phyloP scores from a whole-genome alignment of 2,797 vertebrate species.

The Todus mexicanus region DNA sequence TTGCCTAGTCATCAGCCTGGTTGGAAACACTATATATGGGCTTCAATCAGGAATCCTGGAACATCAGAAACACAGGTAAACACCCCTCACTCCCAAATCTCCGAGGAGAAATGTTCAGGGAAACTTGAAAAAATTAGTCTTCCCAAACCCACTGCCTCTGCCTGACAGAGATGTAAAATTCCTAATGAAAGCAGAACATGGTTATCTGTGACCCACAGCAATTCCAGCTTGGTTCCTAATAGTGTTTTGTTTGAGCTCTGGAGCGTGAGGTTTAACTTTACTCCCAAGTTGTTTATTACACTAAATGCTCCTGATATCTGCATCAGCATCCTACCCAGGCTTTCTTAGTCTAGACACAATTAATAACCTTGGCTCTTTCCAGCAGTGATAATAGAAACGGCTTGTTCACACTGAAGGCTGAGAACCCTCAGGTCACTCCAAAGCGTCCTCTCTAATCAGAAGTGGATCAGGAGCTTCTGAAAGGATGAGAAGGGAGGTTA shows the following conservation, averaged over 20 bases:
- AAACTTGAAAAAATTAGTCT: not conserved
- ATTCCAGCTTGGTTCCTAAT: not conserved
- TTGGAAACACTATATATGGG: not conserved
- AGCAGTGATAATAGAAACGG: not conserved
- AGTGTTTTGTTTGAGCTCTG: not conserved
- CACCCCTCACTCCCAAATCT: not conserved
- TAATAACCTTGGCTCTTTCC: not conserved
- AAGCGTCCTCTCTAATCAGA: not conserved
- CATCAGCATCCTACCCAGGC: not conserved
- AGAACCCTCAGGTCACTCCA: not conserved
- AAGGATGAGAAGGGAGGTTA: not conserved
- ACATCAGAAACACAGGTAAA: not conserved
- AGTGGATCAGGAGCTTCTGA: not conserved
- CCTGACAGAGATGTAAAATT: not conserved
- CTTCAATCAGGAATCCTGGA: not conserved
- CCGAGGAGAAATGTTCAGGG: not conserved
- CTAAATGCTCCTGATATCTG: not conserved
- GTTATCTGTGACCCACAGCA: not conserved
- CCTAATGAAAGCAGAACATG: not conserved
- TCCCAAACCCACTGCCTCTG: not conserved
- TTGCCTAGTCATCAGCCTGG: not conserved
- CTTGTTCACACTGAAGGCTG: not conserved
- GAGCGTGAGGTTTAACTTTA: not conserved
- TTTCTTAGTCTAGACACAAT: not conserved
- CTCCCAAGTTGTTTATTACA: not conserved